Percentiles rank a stretch among this genome's conserved stretches.
Evolutionary conservation across 2,888 invertebrate species (phyloP).

Genomic region (Escarpia spicata): DNA sequence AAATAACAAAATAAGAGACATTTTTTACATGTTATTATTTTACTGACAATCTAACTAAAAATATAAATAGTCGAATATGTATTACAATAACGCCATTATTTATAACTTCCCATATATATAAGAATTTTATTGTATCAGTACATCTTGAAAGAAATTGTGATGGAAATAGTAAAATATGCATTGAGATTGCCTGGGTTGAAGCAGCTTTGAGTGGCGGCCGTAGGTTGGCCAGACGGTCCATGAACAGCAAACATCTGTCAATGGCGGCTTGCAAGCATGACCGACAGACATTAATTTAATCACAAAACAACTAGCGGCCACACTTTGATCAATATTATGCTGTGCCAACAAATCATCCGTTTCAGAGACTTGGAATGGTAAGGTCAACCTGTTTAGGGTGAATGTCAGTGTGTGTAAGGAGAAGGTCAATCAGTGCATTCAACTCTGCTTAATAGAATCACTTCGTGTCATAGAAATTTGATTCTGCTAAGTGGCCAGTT

Average conservation of each 20-base stretch:
- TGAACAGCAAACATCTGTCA: not conserved
- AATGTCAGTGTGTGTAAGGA: not conserved
- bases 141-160: too few relatives aligned
- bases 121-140: too few relatives aligned
- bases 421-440: not conserved
- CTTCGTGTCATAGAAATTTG: too few relatives aligned
- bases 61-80: too few relatives aligned
- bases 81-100: too few relatives aligned
- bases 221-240: not conserved
- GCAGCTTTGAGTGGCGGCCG: not conserved
- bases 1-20: too few relatives aligned
- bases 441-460: too few relatives aligned
- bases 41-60: too few relatives aligned
- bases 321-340: not conserved
- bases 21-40: too few relatives aligned
- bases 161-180: not conserved
- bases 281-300: not conserved
- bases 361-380: not conserved
- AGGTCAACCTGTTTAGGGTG: not conserved
- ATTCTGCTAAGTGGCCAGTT: too few relatives aligned
- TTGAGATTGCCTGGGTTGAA: not conserved
- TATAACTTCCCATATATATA: too few relatives aligned
- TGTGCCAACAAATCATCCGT: not conserved
- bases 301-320: not conserved
- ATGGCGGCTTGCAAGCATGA: not conserved